Conservation (phyloP, 2,888 invertebrate species). For the Conistra vaccinii region DNA sequence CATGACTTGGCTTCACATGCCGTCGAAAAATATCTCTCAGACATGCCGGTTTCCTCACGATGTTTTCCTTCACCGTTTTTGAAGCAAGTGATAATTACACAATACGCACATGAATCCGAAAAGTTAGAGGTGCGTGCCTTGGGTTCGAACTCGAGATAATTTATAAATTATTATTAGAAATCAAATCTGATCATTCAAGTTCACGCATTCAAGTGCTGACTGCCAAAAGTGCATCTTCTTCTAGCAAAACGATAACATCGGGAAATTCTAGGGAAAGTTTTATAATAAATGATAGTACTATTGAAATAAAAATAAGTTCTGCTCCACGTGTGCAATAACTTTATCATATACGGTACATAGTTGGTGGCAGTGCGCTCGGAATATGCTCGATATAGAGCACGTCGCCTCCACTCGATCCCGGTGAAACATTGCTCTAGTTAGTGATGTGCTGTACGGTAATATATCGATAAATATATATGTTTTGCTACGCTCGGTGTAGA, state of each 20-base stretch:
- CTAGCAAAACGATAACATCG: neutral
- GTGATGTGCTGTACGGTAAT: slow-evolving; percentile 55
- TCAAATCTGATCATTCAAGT: neutral
- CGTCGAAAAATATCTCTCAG: too few relatives aligned
- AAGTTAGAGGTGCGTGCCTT: too few relatives aligned
- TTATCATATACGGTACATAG: slow-evolving; percentile 62
- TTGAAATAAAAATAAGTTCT: neutral
- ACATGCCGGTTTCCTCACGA: too few relatives aligned
- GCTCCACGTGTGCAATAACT: slow-evolving; percentile 54
- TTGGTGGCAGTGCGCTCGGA: slow-evolving; percentile 71
- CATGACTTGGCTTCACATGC: too few relatives aligned
- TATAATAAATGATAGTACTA: neutral
- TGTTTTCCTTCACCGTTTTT: too few relatives aligned
- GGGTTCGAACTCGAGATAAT: too few relatives aligned
- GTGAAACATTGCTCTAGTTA: slow-evolving; percentile 78
- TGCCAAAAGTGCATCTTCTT: neutral
- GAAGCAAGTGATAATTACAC: too few relatives aligned
- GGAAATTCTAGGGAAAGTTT: neutral
- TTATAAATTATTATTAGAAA: too few relatives aligned
- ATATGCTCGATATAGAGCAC: slow-evolving; percentile 83
- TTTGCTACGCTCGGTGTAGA: neutral
- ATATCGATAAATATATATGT: slow-evolving; percentile 66
- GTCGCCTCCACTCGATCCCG: slow-evolving; percentile 85
- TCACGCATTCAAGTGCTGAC: too few relatives aligned
- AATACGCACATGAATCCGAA: too few relatives aligned